Conservation (phyloP, 2,797 vertebrate species). For the Ataeniobius toweri region DNA sequence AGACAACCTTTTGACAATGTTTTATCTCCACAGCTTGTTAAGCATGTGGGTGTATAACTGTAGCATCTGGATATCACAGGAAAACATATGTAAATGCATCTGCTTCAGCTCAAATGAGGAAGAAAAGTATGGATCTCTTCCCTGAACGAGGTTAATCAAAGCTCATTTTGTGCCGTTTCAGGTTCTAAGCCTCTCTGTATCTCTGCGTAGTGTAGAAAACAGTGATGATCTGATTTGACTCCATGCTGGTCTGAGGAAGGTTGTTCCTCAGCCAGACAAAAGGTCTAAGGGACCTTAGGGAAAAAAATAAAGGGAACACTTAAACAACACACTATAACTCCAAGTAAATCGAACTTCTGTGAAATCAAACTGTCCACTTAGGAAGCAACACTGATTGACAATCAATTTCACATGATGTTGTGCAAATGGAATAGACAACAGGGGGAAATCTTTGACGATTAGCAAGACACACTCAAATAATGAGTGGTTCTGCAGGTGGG, state of each 20-base stretch:
- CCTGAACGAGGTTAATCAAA: constrained; percentile 68
- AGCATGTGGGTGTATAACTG: constrained; percentile 80
- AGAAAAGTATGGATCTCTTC: constrained; percentile 74
- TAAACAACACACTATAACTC: no score
- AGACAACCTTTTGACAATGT: constrained; percentile 78
- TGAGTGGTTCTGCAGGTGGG: no score
- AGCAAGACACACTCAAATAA: no score
- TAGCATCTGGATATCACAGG: constrained; percentile 82
- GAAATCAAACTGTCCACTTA: no score
- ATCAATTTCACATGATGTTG: no score
- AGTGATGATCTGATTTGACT: constrained; percentile 31
- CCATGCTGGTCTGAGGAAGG: constrained; percentile 15
- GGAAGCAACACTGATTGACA: no score
- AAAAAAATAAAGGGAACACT: no score
- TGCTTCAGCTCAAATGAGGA: constrained; percentile 72
- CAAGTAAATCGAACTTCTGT: no score
- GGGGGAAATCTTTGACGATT: no score
- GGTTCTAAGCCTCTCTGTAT: constrained; percentile 15
- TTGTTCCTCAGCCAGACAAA: constrained; percentile 20
- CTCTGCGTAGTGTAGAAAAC: constrained; percentile 16
- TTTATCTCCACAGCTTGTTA: constrained; percentile 87
- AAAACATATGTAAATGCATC: constrained; percentile 85
- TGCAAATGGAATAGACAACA: no score
- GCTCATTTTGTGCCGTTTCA: constrained; percentile 54
- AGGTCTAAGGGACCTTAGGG: neutral